These are phyloP conservation scores for Sylvilagus bachmani DNA, from an alignment of 2,113 vertebrate genomes.

Conservation along the genomic window DNA sequence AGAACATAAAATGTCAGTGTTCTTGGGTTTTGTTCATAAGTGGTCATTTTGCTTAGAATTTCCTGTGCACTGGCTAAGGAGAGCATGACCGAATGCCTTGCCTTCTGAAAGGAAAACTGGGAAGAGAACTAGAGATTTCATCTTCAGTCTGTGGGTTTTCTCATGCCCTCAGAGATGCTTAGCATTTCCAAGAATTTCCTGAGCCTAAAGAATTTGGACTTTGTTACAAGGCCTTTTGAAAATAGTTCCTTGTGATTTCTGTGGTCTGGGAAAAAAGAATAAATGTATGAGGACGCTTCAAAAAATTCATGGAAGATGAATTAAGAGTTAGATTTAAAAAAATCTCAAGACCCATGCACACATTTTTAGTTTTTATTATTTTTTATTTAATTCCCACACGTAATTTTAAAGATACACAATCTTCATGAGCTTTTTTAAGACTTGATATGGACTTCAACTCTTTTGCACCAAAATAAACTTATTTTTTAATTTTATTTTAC, in stretches of 20 bases:
- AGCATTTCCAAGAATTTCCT: background rate
- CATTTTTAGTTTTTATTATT: too few species aligned
- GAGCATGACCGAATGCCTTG: background rate
- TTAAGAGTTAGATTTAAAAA: too few species aligned
- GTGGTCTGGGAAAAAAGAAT: background rate
- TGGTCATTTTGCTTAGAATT: conserved; percentile 17
- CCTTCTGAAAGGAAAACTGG: background rate
- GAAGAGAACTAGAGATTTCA: background rate
- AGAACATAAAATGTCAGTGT: conserved; percentile 12
- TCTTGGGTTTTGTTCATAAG: background rate
- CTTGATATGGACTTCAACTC: too few species aligned
- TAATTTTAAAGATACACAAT: too few species aligned
- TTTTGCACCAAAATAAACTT: too few species aligned
- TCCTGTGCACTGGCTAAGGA: background rate
- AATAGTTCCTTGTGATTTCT: background rate
- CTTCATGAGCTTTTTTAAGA: too few species aligned
- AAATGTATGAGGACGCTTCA: too few species aligned
- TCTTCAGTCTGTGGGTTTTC: background rate
- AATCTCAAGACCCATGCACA: too few species aligned
- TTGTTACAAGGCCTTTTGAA: background rate
- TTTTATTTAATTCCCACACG: too few species aligned
- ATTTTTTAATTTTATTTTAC: too few species aligned
- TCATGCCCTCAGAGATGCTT: background rate
- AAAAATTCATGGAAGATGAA: too few species aligned
- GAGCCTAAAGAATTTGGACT: background rate